Percentiles rank a stretch among this genome's conserved stretches.
These are phyloP conservation scores for Microctonus aethiopoides DNA, from an alignment of 2,888 invertebrate species.

Conservation along the genomic window DNA sequence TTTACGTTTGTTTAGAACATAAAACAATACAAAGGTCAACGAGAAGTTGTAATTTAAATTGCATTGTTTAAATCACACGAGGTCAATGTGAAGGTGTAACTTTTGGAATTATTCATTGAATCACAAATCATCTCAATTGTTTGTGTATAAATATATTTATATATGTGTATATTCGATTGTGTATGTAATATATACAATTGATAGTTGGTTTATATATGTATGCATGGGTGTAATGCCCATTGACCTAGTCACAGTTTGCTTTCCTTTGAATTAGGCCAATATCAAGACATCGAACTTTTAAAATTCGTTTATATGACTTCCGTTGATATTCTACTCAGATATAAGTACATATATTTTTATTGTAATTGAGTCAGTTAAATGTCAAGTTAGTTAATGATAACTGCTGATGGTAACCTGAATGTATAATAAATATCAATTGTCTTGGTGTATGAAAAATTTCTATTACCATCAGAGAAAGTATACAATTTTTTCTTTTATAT, in stretches of 20 bases:
- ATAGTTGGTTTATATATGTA: no score
- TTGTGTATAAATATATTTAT: no score
- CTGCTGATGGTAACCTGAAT: background rate
- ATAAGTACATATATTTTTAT: background rate
- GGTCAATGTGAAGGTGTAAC: slow-evolving; percentile 20
- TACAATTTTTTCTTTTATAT: background rate
- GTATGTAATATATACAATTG: slow-evolving; percentile 27
- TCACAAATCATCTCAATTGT: no score
- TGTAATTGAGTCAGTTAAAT: background rate
- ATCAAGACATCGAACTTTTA: slow-evolving; percentile 41
- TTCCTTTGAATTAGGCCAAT: slow-evolving; percentile 46
- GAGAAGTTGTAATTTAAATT: background rate
- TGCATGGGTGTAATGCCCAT: background rate
- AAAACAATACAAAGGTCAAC: background rate
- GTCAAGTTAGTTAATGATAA: background rate
- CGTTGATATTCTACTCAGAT: background rate
- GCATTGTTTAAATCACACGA: background rate
- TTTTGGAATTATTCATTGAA: background rate
- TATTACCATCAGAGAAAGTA: background rate
- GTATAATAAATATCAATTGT: background rate
- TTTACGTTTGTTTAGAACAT: no score
- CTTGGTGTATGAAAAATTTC: background rate
- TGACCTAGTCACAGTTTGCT: slow-evolving; percentile 36
- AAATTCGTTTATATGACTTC: background rate
- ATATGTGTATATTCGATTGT: no score